Conservation (phyloP, 64 coral and sea anemone species). For the Montipora cactus region DNA sequence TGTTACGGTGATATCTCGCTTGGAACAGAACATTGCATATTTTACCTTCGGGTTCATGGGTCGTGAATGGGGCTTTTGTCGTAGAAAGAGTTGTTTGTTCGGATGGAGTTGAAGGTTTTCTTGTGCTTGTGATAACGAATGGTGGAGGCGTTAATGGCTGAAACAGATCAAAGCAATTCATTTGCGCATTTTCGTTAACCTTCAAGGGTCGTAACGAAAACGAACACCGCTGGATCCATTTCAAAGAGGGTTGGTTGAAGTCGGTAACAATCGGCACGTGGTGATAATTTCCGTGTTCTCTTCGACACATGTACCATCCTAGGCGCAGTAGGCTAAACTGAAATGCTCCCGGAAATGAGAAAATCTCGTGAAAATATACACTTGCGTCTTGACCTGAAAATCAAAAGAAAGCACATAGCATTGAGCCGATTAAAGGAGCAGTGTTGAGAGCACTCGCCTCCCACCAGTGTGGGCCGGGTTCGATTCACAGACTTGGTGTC, state of each 20-base stretch:
- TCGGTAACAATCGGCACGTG: constrained; percentile 22
- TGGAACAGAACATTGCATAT: background rate
- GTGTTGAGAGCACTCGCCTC: no score
- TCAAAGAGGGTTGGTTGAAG: background rate
- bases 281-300: constrained; percentile 7
- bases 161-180: constrained; percentile 72
- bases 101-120: background rate
- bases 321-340: constrained; percentile 62
- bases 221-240: constrained; percentile 62
- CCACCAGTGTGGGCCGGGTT: no score
- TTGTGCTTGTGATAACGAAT: background rate
- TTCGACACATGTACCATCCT: constrained; percentile 85
- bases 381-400: constrained; percentile 20
- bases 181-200: constrained; percentile 43
- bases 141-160: background rate
- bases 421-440: no score
- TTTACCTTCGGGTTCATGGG: constrained; percentile 15
- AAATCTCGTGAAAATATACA: background rate
- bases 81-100: background rate
- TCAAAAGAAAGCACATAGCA: no score
- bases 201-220: constrained; percentile 59
- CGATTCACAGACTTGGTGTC: no score
- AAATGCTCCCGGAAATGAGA: constrained; percentile 66
- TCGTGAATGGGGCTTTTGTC: background rate
- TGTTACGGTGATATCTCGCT: no score